Conservation (phyloP, 2,888 invertebrate species). For the Rhamnusium bicolor region DNA sequence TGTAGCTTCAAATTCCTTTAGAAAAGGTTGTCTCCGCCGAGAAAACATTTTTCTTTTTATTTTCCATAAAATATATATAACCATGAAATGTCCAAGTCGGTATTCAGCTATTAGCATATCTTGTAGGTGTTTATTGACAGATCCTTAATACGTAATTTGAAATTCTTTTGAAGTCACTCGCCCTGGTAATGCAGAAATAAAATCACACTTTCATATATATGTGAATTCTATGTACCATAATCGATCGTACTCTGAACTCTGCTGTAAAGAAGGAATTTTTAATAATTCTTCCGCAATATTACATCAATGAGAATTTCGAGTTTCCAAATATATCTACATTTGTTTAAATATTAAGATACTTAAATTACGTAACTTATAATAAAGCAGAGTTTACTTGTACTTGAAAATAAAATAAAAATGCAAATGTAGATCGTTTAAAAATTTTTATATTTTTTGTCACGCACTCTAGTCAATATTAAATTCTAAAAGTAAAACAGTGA, state of each 20-base stretch:
- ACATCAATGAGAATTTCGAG: too few relatives aligned
- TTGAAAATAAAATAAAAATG: too few relatives aligned
- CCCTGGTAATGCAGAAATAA: conserved; percentile 35
- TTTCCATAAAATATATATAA: not conserved
- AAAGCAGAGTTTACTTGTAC: too few relatives aligned
- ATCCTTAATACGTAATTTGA: conserved; percentile 42
- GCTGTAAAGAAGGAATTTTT: conserved; percentile 21
- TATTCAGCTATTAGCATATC: not conserved
- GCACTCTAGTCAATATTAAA: too few relatives aligned
- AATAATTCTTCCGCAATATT: conserved; percentile 10
- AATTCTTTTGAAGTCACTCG: conserved; percentile 43
- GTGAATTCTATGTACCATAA: conserved; percentile 29
- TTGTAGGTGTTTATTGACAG: conserved; percentile 37
- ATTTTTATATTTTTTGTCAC: too few relatives aligned
- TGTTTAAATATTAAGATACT: too few relatives aligned
- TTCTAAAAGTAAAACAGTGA: too few relatives aligned
- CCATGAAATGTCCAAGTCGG: not conserved
- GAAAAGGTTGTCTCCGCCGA: not conserved
- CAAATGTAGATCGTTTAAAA: too few relatives aligned
- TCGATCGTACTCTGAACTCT: too few relatives aligned
- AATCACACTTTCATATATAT: conserved; percentile 37
- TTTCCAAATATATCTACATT: too few relatives aligned
- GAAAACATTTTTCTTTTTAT: not conserved
- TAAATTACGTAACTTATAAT: too few relatives aligned
- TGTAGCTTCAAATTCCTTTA: not conserved